phyloP scores from a whole-genome alignment of 2,113 vertebrate genomes.

The Litocranius walleri region DNA sequence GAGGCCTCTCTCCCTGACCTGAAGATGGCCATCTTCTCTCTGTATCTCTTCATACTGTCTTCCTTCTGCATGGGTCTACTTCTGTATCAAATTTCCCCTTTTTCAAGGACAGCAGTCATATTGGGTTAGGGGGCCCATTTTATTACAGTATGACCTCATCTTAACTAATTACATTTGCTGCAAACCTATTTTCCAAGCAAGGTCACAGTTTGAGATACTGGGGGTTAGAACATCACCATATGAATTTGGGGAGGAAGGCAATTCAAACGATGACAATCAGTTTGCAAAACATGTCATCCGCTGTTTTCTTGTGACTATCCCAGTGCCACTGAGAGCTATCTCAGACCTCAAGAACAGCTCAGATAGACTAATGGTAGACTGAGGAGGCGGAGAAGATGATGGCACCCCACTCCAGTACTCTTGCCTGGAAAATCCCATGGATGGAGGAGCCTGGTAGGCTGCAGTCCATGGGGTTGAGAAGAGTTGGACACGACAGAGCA shows the following conservation, averaged over 20 bases:
- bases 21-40: not conserved
- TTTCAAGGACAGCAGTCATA: not conserved
- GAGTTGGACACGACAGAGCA: fast-evolving
- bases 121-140: not conserved
- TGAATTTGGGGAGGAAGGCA: not conserved
- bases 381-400: not conserved
- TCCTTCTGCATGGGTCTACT: not conserved
- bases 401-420: too few relatives aligned
- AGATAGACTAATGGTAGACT: not conserved
- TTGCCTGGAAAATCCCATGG: too few relatives aligned
- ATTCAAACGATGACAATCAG: not conserved
- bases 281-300: too few relatives aligned
- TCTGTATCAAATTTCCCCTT: not conserved
- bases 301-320: not conserved
- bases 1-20: not conserved
- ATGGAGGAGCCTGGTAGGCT: too few relatives aligned
- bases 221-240: not conserved
- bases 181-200: not conserved
- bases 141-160: not conserved
- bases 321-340: not conserved
- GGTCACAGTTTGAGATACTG: not conserved
- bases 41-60: not conserved
- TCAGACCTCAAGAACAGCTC: not conserved
- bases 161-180: not conserved
- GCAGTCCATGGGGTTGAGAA: too few relatives aligned